phyloP scores from a whole-genome alignment of 1,140 invertebrate genomes.

The Dryas iulia region DNA sequence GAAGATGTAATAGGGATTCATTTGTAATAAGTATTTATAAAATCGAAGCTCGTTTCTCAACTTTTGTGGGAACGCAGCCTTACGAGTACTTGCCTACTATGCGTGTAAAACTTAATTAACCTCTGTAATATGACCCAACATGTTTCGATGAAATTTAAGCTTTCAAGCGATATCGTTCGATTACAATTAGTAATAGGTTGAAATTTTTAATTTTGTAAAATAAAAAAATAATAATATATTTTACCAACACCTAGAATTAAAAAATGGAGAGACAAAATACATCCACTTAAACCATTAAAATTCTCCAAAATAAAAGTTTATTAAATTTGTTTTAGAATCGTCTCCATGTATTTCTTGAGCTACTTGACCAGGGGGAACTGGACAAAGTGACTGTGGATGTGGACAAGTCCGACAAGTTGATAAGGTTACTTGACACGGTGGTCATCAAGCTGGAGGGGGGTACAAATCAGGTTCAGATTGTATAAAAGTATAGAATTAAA shows the following conservation, averaged over 20 bases:
- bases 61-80: background rate
- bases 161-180: background rate
- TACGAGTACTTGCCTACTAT: background rate
- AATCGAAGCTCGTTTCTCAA: too few species aligned
- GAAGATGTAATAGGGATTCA: too few species aligned
- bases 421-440: conserved; percentile 95
- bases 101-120: conserved; percentile 3
- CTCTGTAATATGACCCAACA: background rate
- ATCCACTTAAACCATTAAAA: too few species aligned
- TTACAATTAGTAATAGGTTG: background rate
- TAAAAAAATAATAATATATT: background rate
- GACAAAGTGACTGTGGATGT: conserved; percentile 92
- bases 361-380: conserved; percentile 88
- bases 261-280: too few species aligned
- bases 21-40: too few species aligned
- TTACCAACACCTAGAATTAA: background rate
- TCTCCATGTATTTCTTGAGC: conserved; percentile 93
- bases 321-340: conserved; percentile 87
- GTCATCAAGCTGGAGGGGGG: conserved; percentile 99
- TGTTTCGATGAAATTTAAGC: background rate
- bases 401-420: conserved; percentile 91
- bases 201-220: background rate
- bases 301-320: too few species aligned
- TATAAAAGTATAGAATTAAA: too few species aligned
- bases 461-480: too few species aligned